Evolutionary conservation across 2,797 vertebrate species (phyloP), one percentile per base, ranked within the genome.

Genomic region (Peromyscus attwateri): DNA sequence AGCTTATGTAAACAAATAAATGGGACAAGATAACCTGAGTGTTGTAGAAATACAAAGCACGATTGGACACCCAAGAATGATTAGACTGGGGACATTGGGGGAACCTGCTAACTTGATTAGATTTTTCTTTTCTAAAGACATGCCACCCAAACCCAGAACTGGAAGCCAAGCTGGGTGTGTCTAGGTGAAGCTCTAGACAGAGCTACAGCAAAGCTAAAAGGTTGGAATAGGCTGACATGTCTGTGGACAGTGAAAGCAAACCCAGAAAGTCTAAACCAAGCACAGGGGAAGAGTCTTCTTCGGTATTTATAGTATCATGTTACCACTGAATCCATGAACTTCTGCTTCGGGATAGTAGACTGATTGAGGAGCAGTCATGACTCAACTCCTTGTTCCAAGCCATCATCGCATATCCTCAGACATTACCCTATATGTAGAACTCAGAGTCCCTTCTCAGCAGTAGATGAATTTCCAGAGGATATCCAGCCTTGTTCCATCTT

Each of bases 291-390:
- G 68, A 40, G 17, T 46, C 19, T 93, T 43, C 66, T 83, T 62
- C 29, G 70, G 49, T 14, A 46, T 43, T 25, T 16, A 13, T 17
- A 3, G 46, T 16, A 10, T 49, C n/a, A 49, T 7, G 17, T 14
- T 14, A 55, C 34, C 31, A 43, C 16, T 27, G 57, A 87, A 95
- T 12, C 77, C 70, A 34, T 73, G 77, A 55, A 34, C 6, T 94
- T 8, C 60, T 82, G 37, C 82, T 90, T 57, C 6, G 10, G 40
- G 55, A 79, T 64, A 88, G 60, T 87, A 14, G 21, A 81, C 17
- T 91, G 94, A 89, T n/a, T 64, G 71, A 40, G 29, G 37, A 92
- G 55, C 34, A 27, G 23, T 68, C 40, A 88, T 70, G 71, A 91
- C 68, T 82, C 71, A 52, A 43, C 25, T 88, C 60, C 49, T 88